phyloP scores from a whole-genome alignment of 2,113 vertebrate species.

The Megaceryle torquata region DNA sequence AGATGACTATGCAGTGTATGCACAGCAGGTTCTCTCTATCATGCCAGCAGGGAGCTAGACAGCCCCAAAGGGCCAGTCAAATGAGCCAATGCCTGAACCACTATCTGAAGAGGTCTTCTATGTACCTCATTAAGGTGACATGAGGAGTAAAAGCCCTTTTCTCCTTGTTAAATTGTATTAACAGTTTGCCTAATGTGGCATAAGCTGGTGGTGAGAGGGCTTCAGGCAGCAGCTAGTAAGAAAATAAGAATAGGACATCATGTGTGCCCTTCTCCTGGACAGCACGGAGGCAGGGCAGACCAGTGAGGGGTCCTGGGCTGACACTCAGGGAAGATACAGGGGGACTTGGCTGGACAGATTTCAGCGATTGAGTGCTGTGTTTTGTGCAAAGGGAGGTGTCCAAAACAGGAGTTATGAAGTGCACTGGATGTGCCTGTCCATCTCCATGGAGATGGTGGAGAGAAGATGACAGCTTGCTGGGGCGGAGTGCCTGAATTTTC shows the following conservation, averaged over 20 bases:
- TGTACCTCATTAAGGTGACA: not conserved
- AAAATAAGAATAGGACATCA: not conserved
- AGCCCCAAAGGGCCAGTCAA: not conserved
- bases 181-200: not conserved
- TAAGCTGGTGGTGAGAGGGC: not conserved
- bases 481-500: not conserved
- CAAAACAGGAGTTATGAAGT: not conserved
- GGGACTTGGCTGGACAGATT: not conserved
- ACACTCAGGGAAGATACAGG: not conserved
- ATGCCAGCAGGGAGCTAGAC: not conserved
- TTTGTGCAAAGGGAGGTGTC: not conserved
- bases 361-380: fast-evolving
- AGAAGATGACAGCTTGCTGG: not conserved
- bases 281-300: not conserved
- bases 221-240: not conserved
- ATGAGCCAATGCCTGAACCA: not conserved
- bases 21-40: not conserved
- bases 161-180: not conserved
- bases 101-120: not conserved
- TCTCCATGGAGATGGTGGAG: not conserved
- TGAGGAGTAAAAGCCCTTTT: not conserved
- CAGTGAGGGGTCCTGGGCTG: not conserved
- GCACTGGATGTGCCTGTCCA: not conserved
- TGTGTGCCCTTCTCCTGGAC: not conserved
- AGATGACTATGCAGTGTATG: not conserved